Evolutionary conservation across 2,797 vertebrate genomes (phyloP).

Genomic region (Mormyrops attenuatus): DNA sequence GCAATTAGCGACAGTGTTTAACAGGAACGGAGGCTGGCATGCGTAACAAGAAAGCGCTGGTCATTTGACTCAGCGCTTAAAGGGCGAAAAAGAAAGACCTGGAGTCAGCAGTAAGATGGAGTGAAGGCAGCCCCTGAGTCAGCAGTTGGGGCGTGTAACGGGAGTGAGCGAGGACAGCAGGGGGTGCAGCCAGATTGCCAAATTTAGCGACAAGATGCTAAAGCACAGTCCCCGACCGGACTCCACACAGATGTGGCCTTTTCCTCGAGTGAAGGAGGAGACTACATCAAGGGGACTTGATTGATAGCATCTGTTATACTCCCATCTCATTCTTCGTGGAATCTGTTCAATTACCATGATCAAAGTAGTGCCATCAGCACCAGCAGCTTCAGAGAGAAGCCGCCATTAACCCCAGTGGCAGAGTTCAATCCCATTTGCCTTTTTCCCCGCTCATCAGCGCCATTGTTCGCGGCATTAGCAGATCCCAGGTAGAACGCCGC

Average conservation of each 20-base stretch:
- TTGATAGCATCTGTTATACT: slow-evolving; percentile 10
- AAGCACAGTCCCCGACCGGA: neutral
- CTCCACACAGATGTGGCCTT: slow-evolving; percentile 1
- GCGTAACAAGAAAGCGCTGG: neutral
- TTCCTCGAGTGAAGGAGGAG: neutral
- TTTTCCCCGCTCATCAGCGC: neutral
- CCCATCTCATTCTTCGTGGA: neutral
- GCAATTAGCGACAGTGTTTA: neutral
- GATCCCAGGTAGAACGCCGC: neutral
- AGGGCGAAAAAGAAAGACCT: neutral
- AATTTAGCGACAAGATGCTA: neutral
- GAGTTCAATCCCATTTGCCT: neutral
- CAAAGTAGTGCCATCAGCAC: slow-evolving; percentile 3
- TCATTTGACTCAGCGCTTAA: neutral
- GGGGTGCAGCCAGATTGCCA: neutral
- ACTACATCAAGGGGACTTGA: slow-evolving; percentile 10
- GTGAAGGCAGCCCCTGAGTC: neutral
- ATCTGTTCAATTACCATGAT: slow-evolving; percentile 17
- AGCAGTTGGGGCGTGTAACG: neutral
- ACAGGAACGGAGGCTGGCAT: neutral
- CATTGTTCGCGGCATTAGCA: neutral
- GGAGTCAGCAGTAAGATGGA: neutral
- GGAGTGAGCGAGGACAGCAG: neutral
- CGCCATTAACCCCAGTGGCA: neutral
- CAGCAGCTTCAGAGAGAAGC: neutral